These are phyloP conservation scores for Cettia cetti DNA, from an alignment of 2,113 vertebrate genomes.

Conservation along the genomic window DNA sequence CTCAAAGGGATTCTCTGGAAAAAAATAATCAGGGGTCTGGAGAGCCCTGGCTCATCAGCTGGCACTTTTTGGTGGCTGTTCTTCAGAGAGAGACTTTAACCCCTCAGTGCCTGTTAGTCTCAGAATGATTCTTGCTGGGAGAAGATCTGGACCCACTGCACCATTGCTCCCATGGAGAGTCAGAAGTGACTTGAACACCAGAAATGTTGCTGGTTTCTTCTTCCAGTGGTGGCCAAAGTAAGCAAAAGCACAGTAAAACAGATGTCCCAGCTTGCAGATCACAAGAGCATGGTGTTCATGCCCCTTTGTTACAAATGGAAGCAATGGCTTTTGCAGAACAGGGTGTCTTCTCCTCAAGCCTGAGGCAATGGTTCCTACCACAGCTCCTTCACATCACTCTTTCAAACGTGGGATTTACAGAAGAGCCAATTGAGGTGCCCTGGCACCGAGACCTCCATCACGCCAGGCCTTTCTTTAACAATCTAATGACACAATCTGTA, in stretches of 20 bases:
- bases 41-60: constrained; percentile 5
- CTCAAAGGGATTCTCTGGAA: not conserved
- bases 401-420: not conserved
- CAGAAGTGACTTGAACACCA: not conserved
- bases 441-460: not conserved
- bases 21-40: not conserved
- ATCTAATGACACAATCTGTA: not conserved
- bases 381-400: not conserved
- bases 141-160: constrained; percentile 19
- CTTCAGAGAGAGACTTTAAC: not conserved
- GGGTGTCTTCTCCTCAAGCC: not conserved
- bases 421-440: not conserved
- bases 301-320: not conserved
- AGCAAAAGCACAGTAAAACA: not conserved
- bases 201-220: not conserved
- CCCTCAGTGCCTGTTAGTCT: not conserved
- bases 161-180: constrained; percentile 5
- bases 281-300: not conserved
- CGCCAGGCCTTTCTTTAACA: not conserved
- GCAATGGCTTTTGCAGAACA: constrained; percentile 22
- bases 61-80: not conserved
- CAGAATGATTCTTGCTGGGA: not conserved
- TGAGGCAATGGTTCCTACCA: not conserved
- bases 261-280: not conserved
- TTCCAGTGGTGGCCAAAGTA: not conserved